Evolutionary conservation across 2,888 invertebrate species (phyloP).

Genomic region (Melieria crassipennis): DNA sequence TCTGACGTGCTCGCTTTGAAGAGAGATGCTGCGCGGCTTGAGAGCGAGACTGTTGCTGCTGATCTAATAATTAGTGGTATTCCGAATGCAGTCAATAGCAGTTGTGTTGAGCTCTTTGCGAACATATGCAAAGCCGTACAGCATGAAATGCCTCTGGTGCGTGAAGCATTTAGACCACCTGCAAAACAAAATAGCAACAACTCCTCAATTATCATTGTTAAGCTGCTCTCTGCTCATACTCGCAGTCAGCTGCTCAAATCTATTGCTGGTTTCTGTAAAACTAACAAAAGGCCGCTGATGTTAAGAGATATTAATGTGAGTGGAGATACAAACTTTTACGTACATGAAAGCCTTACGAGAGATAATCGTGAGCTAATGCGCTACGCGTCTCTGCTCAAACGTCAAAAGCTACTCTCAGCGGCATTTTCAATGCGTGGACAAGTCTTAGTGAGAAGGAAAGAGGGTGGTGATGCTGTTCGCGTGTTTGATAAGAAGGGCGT

Average conservation of each 20-base stretch:
- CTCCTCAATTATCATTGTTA: not conserved
- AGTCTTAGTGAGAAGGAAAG: not conserved
- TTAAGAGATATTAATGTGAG: too few species aligned
- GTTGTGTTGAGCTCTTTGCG: not conserved
- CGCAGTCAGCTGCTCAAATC: not conserved
- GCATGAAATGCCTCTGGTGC: not conserved
- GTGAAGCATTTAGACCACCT: not conserved
- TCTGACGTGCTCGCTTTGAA: not conserved
- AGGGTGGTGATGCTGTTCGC: not conserved
- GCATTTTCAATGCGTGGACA: conserved; percentile 2
- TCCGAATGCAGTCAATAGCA: not conserved
- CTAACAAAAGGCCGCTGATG: not conserved
- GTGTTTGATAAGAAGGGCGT: not conserved
- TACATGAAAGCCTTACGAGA: conserved; percentile 5
- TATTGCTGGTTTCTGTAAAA: not conserved
- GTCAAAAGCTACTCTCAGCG: not conserved
- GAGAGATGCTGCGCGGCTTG: not conserved
- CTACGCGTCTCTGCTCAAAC: conserved; percentile 5
- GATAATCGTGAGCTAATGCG: not conserved
- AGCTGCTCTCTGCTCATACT: not conserved
- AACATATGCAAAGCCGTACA: too few species aligned
- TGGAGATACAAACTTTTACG: not conserved
- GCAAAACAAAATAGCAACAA: too few species aligned
- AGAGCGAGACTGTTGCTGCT: not conserved
- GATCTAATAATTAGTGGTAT: not conserved